Evolutionary conservation across 2,888 invertebrate genomes (phyloP), one percentile per base, ranked within the genome.

Genomic region (Ernsta delagoae): DNA sequence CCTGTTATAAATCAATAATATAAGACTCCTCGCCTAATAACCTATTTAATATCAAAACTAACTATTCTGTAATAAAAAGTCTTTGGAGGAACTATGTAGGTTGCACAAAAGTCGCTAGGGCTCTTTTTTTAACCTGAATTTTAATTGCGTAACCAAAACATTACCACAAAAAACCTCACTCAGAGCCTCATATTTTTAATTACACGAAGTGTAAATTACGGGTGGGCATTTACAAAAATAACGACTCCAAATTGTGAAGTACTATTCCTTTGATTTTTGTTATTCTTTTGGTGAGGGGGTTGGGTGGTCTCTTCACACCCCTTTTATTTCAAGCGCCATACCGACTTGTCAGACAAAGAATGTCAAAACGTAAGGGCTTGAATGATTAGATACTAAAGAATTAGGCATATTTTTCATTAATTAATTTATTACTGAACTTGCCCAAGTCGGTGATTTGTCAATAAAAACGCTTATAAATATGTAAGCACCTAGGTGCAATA

Each of bases 251-350:
- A 69, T 64, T 64, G 56, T 69, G 59, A 72, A 70, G 69, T 63
- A 70, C 66, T 73, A 73, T 75, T 70, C 72, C 82, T 85, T 83
- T 86, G 83, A 86, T 87, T 68, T 87, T 84, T 80, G 83, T 84
- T 86, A 84, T 84, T 84, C 84, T 84, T 82, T 80, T 73, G 74
- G 74, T 74, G 74, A 77, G 78, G 74, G 79, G 77, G 78, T 75
- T 76, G 72, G 77, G 77, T 57, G 74, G 77, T 77, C 54, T 54
- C 65, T 61, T 67, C 11, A 61, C 61, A 68, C 68, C 62, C 68
- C 68, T 62, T 57, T 68, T 11, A 50, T 62, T 68, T 62, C 56
- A 56, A 45, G 48, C 67, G 61, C 61, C 31, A 48, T 59, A 45
- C 39, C 61, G 62, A 50, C 57, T 68, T 68, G 62, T 68, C 62